Evolutionary conservation across 2,113 vertebrate species (phyloP), one percentile per base, ranked within the genome.

Genomic region (Coptodon bakossiorum): DNA sequence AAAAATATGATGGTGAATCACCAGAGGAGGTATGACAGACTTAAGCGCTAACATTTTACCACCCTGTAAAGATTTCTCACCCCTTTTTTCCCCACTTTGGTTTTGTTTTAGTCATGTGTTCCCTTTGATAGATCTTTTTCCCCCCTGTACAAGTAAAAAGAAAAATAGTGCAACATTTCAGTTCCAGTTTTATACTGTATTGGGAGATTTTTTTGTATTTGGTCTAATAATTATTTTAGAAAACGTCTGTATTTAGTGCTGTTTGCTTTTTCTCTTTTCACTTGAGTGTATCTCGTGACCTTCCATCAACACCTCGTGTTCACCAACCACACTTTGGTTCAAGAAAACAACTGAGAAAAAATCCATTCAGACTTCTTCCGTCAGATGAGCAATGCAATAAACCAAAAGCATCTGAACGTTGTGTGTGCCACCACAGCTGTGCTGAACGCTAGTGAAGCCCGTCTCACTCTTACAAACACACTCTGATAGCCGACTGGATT

Each of bases 131-230:
- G 80, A 80, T 91, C 34, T 83, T 84, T 84, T 54, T 57, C 6
- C 16, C 9, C 27, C 43, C 59, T 56, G 43, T 34, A 48, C 86
- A 89, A 90, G 84, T 80, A 29, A 82, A 87, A 85, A 56, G 24
- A 86, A 81, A 84, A 92, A 59, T 45, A 81, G 84, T 78, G 50
- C 16, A 52, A 83, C 38, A 59, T 63, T 90, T 92, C 71, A 17
- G 56, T 88, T 85, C 45, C 27, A 68, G 79, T 89, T 92, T 93
- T 91, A 36, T 90, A 88, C 84, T 68, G 80, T 66, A 59, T 66
- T 61, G 45, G 82, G 38, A 89, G 76, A 66, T 91, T 88, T 93
- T 94, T 94, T 92, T 95, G 71, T 91, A 93, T 87, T 61, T 1
- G 80, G 73, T 43, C 82, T 34, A 29, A 56, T 54, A 36, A 38